These are phyloP conservation scores for Eonycteris spelaea DNA, from an alignment of 2,113 vertebrate genomes.

Conservation along the genomic window DNA sequence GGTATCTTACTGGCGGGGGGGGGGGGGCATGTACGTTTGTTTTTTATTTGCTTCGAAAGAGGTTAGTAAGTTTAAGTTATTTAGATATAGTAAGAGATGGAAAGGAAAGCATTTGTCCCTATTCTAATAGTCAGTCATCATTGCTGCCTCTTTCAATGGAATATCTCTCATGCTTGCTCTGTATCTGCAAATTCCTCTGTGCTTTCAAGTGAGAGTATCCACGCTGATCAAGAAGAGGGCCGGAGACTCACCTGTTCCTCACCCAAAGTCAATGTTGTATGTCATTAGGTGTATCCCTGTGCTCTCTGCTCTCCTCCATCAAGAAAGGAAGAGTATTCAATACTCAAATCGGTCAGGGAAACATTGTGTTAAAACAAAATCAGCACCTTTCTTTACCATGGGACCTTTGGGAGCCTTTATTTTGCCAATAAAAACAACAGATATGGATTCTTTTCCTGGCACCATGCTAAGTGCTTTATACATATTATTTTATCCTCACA, in stretches of 20 bases:
- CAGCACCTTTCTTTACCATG: not conserved
- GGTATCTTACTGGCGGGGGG: not conserved
- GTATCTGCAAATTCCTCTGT: not conserved
- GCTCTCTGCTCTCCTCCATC: not conserved
- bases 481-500: not conserved
- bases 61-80: not conserved
- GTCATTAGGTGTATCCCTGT: not conserved
- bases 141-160: not conserved
- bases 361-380: not conserved
- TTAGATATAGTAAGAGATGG: not conserved
- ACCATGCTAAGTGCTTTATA: not conserved
- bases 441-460: not conserved
- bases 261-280: not conserved
- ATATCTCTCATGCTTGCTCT: not conserved
- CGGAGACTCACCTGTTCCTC: not conserved
- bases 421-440: not conserved
- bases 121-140: not conserved
- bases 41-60: conserved; percentile 26
- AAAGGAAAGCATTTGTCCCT: not conserved
- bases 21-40: not conserved
- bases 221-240: not conserved
- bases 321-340: not conserved
- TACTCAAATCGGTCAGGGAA: not conserved
- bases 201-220: not conserved
- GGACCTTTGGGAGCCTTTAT: not conserved